Evolutionary conservation across 2,113 vertebrate species (phyloP), one percentile per base, ranked within the genome.

Genomic region (Tyrannus savana): DNA sequence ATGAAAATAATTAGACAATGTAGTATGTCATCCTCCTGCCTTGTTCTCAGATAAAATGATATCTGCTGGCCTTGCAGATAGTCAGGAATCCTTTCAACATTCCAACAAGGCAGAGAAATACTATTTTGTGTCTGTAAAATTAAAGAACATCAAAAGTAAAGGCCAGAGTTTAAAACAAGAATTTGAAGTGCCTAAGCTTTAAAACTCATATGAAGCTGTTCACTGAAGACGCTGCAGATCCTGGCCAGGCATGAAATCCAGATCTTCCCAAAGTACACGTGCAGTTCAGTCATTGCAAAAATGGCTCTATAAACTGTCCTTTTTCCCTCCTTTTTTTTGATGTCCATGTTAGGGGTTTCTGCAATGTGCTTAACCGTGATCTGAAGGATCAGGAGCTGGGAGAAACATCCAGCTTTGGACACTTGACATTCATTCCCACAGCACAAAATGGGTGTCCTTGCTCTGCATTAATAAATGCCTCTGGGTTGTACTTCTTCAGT

Each of bases 51-150:
- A 95, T 75, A 93, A 93, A 92, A 67, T 73, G 24, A 28, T 94
- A 94, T 80, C 63, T 95, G 85, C 80, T 92, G 91, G 90, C 75
- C 76, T 94, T 93, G 93, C 60, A 90, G 64, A 88, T 88, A 85
- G 46, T 90, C 39, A 63, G 72, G 82, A 88, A 91, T 93, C 52
- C 41, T 81, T 86, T 89, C 73, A 84, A 12, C 44, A 58, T 77
- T 93, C 72, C 68, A 75, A 13, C 52, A 15, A 63, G 64, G 58
- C 79, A 72, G 39, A 88, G 49, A 73, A 90, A 23, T 68, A 50
- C 68, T 84, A 69, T 39, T 87, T 60, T 78, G 19, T 92, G 60
- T 82, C 74, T 87, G 41, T 69, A 82, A 71, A 92, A 93, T 64
- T 78, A 50, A 89, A 82, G 42, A 78, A 60, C 31, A 60, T 85